Base-by-base conservation (phyloP, 2,888 invertebrate species). In the Eupeodes latifasciatus region DNA sequence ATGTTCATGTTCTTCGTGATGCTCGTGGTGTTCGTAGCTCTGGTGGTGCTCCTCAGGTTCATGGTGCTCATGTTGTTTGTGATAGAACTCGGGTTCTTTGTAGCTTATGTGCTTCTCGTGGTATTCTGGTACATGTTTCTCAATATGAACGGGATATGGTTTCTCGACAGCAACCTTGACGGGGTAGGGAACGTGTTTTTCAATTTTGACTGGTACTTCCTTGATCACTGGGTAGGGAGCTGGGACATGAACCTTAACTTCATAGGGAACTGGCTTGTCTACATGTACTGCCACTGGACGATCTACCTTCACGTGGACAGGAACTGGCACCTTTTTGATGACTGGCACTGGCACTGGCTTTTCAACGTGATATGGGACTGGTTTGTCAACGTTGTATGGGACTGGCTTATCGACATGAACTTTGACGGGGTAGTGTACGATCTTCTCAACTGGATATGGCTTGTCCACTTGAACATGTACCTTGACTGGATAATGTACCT, bases 391-490 rank as follows among this genome's bases (percentile, higher is more conserved):
- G 81, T 93, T 93, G 77, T 95, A 95, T 89, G 96, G 97, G 86
- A 96, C 96, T 75, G 96, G 96, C 93, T 95, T 95, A 92, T 96
- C 96, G 62, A 95, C 95, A 88, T 95, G 95, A 49, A 96, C 95
- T 91, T 96, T 95, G 27, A 96, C 96, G 89, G 96, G 96, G 95
- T 96, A 96, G 36, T 96, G 96, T 10, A 95, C 95, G 91, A 96
- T 94, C 92, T 96, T 96, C 91, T 96, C 96, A 0, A 97, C 96
- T 40, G 96, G 96, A 53, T 96, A 95, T 11, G 95, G 96, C 40
- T 96, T 96, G 92, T 97, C 96, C 7, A 97, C 96, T 69, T 94
- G 95, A 90, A 97, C 96, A 91, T 96, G 95, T 89, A 97, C 96
- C 92, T 96, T 96, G 51, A 96, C 96, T 89, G 96, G 96, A 91